Evolutionary conservation across 2,888 invertebrate species (phyloP).

Genomic region (Thera britannica): DNA sequence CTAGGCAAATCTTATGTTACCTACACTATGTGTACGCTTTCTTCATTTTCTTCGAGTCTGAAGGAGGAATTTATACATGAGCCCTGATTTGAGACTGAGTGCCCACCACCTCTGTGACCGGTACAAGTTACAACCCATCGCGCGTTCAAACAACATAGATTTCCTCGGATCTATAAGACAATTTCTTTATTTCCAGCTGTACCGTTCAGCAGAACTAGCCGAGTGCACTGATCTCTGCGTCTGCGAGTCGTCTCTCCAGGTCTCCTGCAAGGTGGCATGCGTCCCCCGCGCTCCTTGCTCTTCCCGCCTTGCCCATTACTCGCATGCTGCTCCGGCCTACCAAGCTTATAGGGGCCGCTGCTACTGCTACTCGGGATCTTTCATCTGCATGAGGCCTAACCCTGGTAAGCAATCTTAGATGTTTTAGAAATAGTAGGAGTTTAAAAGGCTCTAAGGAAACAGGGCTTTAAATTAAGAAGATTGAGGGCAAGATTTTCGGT

Average conservation of each 20-base stretch:
- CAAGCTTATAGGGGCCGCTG: conserved; percentile 95
- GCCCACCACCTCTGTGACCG: too few species aligned
- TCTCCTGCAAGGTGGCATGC: conserved; percentile 95
- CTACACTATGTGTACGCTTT: too few species aligned
- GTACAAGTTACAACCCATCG: too few species aligned
- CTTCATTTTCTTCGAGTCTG: too few species aligned
- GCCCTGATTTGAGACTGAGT: too few species aligned
- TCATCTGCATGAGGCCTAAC: conserved; percentile 95
- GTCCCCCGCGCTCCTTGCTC: conserved; percentile 94
- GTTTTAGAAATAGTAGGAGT: too few species aligned
- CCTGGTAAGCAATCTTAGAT: conserved; percentile 61
- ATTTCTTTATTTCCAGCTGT: conserved; percentile 83
- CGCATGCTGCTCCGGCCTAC: conserved; percentile 95
- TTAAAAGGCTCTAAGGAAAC: too few species aligned
- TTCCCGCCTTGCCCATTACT: conserved; percentile 94
- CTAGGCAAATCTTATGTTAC: too few species aligned
- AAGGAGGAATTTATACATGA: too few species aligned
- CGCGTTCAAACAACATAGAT: not conserved
- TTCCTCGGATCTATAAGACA: not conserved
- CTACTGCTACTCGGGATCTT: conserved; percentile 95
- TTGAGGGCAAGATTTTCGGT: too few species aligned
- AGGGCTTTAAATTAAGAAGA: too few species aligned
- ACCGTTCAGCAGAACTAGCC: conserved; percentile 91
- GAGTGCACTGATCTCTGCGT: conserved; percentile 96
- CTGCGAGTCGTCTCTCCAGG: conserved; percentile 90